Base-by-base conservation (phyloP, 2,797 vertebrate species). In the Ataeniobius toweri region DNA sequence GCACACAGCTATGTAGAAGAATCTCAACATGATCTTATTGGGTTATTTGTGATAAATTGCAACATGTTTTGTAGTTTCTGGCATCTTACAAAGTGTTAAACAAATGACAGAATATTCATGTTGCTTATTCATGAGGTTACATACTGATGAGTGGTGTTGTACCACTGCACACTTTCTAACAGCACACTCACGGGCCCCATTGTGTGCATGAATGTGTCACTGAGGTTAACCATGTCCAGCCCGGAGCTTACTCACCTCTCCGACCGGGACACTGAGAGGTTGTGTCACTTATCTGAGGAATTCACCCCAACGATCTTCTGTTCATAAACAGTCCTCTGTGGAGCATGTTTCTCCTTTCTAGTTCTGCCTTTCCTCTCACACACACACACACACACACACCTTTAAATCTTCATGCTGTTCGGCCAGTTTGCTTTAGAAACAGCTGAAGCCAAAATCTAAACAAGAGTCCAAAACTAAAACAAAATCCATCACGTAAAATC, bases 271-370 rank as follows among this genome's bases (percentile, higher is more conserved):
- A 89, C 83, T 82, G 59, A 87, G 89, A 81, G 87, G 84, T 85
- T 84, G 82, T 92, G 89, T 88, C 92, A 93, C 89, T 89, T 93
- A 93, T 92, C 90, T 94, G 92, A 91, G 93, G 89, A 94, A 94
- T 93, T 91, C 84, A 90, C 84, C 85, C 90, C 76, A 83, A 89
- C 87, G 87, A 87, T 89, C 89, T 92, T 82, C 76, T 81, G 85
- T 93, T 92, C 90, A 93, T 93, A 93, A 94, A 93, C 94, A 94
- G 91, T 91, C 73, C 80, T 85, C 88, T 91, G 93, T 91, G 82
- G 90, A 90, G 84, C 81, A 82, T 80, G 78, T 82, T 84, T 51
- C 83, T 84, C 75, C 69, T 70, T 28, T 82, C 75, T 63, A 74
- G 44, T 67, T 14, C 53, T 36, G 56, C 41, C 65, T 77, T 78